phyloP scores from a whole-genome alignment of 2,888 invertebrate species.

The Dicyrtoma fusca region DNA sequence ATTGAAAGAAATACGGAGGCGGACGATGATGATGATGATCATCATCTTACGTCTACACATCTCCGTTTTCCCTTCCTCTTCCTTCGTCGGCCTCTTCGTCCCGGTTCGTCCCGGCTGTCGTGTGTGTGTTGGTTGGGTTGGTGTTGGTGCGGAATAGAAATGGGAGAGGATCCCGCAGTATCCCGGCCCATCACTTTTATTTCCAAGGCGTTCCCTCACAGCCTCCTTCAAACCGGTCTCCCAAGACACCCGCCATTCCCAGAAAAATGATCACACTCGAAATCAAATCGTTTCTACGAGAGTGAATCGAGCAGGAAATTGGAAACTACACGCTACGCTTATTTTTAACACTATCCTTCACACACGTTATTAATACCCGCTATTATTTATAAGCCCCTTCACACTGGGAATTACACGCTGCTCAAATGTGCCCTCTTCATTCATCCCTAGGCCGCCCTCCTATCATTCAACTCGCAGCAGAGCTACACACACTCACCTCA shows the following conservation, averaged over 20 bases:
- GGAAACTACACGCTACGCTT: slow-evolving; percentile 49
- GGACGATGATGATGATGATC: slow-evolving; percentile 1
- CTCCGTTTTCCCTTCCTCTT: neutral
- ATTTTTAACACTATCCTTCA: slow-evolving; percentile 47
- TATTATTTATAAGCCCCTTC: slow-evolving; percentile 46
- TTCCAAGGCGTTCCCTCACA: slow-evolving; percentile 25
- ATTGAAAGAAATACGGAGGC: slow-evolving; percentile 21
- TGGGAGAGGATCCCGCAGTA: slow-evolving; percentile 19
- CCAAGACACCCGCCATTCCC: slow-evolving; percentile 36
- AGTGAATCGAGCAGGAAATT: slow-evolving; percentile 53
- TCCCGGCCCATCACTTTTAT: slow-evolving; percentile 19
- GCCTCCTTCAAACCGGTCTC: slow-evolving; percentile 13
- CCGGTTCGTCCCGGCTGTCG: too few relatives aligned
- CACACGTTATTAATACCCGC: slow-evolving; percentile 47
- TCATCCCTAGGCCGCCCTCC: slow-evolving; percentile 14
- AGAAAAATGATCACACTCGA: slow-evolving; percentile 46
- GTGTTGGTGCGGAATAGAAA: slow-evolving; percentile 19
- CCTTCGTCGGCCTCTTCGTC: neutral
- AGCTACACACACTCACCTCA: too few relatives aligned
- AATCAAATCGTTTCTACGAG: slow-evolving; percentile 43
- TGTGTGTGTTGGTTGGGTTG: slow-evolving; percentile 6
- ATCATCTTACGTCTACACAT: neutral
- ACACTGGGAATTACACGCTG: slow-evolving; percentile 32
- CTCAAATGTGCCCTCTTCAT: slow-evolving; percentile 20
- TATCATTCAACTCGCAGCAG: slow-evolving; percentile 21